Evolutionary conservation across 2,797 vertebrate genomes (phyloP), one percentile per base, ranked within the genome.

Genomic region (Mormyrus proboscirostris): DNA sequence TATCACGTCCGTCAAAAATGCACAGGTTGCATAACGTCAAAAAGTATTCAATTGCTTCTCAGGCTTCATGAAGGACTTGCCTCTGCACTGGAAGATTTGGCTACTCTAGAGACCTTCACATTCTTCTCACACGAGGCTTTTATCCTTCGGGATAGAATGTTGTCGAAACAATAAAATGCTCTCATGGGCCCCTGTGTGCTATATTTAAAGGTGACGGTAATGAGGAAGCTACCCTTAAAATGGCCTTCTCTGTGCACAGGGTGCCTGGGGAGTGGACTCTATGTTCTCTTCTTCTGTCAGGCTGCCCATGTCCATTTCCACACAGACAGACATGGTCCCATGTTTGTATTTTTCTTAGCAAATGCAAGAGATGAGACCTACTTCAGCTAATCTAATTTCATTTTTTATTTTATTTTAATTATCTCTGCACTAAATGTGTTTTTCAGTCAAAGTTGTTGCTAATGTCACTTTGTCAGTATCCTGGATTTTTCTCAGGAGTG

Each of bases 261-360:
- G 38, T 69, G 88, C 88, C 90, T 89, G 89, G 84, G 22, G 88
- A 82, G 87, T 93, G 91, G 92, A 93, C 93, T 92, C 92, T 91
- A 90, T 88, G 90, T 91, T 91, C 90, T 90, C 51, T 33, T 29
- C 33, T 91, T 91, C 93, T 92, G 84, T 92, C 86, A 91, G 88
- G 88, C 89, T 83, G 33, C 88, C 50, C 91, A 92, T 95, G 95
- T 92, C 94, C 95, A 95, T 94, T 92, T 91, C 91, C 87, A 90
- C 88, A 7, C 86, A 93, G 94, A 96, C 91, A 93, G 93, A 95
- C 53, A 85, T 85, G 90, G 85, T 88, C 14, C 38, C 88, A 47
- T 84, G 65, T 84, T 90, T 88, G n/a, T 53, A 1, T 53, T 89
- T 55, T 79, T 41, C 38, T 16, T 79, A 79, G 38, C 73, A 44